These are phyloP conservation scores for Pammene aurita DNA, from an alignment of 2,888 invertebrate species.

Conservation along the genomic window DNA sequence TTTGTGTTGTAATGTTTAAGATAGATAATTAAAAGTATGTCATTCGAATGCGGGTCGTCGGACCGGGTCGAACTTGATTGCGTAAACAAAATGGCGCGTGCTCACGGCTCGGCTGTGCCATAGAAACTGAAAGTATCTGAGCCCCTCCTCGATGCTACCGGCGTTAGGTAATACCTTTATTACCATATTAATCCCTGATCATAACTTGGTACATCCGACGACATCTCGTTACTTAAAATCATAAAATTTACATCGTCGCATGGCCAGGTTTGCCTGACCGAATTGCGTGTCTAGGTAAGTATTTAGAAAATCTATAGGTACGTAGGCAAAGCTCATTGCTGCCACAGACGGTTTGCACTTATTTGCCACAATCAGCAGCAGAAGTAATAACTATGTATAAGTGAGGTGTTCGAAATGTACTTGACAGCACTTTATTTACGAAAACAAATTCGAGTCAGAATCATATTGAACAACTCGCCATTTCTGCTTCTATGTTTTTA, in stretches of 20 bases:
- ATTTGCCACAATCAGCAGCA: too few species aligned
- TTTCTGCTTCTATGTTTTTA: too few species aligned
- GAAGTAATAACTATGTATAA: too few species aligned
- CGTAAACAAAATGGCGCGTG: constrained; percentile 64
- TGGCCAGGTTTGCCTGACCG: background rate
- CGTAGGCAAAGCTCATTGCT: background rate
- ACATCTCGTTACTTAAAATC: constrained; percentile 45
- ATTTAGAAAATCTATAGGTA: background rate
- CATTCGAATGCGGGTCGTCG: constrained; percentile 70
- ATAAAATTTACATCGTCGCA: background rate
- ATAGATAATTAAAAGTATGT: constrained; percentile 65
- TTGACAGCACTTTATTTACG: too few species aligned
- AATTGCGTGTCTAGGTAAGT: background rate
- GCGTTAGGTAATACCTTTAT: constrained; percentile 63
- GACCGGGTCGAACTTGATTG: constrained; percentile 51
- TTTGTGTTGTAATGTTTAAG: constrained; percentile 41
- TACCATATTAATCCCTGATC: constrained; percentile 66
- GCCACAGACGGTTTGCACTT: too few species aligned
- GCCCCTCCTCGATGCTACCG: constrained; percentile 57
- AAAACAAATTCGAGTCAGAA: too few species aligned
- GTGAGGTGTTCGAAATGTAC: too few species aligned
- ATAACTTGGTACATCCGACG: constrained; percentile 56
- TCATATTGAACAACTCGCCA: too few species aligned
- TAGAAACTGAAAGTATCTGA: constrained; percentile 77
- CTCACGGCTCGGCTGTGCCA: constrained; percentile 59